phyloP scores from a whole-genome alignment of 2,888 invertebrate species.

The Entomobrya multifasciata region DNA sequence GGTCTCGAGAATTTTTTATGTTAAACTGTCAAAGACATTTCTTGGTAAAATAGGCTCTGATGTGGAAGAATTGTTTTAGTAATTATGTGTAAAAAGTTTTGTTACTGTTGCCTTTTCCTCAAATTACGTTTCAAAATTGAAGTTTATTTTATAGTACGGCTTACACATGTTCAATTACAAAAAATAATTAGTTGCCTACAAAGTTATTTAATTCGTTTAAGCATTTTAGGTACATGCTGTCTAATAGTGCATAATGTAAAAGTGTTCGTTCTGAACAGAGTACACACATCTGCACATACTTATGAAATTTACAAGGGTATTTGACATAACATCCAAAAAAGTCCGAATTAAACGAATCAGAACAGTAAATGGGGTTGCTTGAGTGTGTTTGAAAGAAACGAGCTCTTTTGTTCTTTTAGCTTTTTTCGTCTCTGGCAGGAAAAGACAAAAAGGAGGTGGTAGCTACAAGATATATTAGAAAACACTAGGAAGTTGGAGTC shows the following conservation, averaged over 20 bases:
- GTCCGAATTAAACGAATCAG: constrained; percentile 24
- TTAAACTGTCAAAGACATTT: constrained; percentile 13
- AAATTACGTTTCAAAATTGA: too few species aligned
- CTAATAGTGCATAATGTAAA: background rate
- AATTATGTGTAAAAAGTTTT: background rate
- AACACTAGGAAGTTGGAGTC: too few species aligned
- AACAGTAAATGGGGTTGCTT: background rate
- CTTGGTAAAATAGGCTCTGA: background rate
- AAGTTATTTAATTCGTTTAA: background rate
- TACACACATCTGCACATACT: background rate
- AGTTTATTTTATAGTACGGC: too few species aligned
- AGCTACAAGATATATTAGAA: too few species aligned
- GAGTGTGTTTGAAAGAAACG: background rate
- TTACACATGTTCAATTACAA: background rate
- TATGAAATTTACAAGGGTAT: background rate
- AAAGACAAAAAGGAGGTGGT: constrained; percentile 24
- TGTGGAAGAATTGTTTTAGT: background rate
- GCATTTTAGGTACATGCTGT: background rate
- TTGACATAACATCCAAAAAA: background rate
- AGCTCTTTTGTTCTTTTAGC: background rate
- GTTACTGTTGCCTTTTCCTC: background rate
- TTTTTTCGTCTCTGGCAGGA: background rate
- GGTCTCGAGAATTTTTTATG: background rate
- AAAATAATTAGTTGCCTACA: background rate
- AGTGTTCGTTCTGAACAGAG: background rate